Percentiles rank a stretch among this genome's conserved stretches.
Evolutionary conservation across 2,888 invertebrate genomes (phyloP).

Genomic region (Cecidostiba fungosa): DNA sequence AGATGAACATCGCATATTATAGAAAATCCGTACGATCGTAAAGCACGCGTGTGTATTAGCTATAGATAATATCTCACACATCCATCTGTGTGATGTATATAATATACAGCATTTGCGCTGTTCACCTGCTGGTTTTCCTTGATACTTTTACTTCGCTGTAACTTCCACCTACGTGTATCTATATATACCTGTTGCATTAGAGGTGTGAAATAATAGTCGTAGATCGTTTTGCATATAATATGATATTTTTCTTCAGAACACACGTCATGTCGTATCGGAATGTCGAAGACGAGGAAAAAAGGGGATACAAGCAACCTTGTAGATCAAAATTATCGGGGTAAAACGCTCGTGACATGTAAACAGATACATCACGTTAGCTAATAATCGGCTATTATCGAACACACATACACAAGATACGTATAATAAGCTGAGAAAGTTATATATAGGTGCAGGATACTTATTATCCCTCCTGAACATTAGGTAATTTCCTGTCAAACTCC

Average conservation of each 20-base stretch:
- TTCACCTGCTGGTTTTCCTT: constrained; percentile 52
- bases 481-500: neutral
- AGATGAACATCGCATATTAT: neutral
- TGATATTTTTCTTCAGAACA: neutral
- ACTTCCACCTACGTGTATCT: constrained; percentile 45
- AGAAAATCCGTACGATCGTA: neutral
- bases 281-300: neutral
- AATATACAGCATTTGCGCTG: constrained; percentile 37
- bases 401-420: too few species aligned
- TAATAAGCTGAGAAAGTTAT: constrained; percentile 1
- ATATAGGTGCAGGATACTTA: neutral
- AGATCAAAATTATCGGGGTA: neutral
- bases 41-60: neutral
- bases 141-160: constrained; percentile 42
- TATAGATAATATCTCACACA: neutral
- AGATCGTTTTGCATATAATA: neutral
- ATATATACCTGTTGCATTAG: constrained; percentile 10
- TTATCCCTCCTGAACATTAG: neutral
- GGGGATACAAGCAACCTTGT: neutral
- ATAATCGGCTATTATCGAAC: neutral
- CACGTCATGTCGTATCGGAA: neutral
- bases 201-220: constrained; percentile 18
- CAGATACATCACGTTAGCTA: constrained; percentile 4
- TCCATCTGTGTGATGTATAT: neutral
- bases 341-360: constrained; percentile 5